Conservation (phyloP, 1,140 invertebrate species). For the Rhizoglyphus robini region DNA sequence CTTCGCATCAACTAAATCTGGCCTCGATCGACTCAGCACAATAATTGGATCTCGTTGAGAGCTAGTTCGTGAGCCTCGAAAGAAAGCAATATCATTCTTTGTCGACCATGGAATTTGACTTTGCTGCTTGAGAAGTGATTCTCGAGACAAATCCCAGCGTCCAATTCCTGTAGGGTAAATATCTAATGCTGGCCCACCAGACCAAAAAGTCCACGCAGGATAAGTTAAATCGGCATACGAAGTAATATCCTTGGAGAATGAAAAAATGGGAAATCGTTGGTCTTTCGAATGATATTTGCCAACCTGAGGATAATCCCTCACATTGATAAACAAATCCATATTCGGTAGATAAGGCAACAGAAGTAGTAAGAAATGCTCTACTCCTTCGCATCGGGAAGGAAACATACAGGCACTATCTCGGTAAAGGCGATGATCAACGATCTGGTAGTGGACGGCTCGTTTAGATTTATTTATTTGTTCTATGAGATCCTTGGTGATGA, state of each 20-base stretch:
- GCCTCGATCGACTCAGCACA: slow-evolving; percentile 56
- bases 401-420: slow-evolving; percentile 75
- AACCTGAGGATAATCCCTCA: slow-evolving; percentile 80
- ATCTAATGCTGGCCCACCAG: slow-evolving; percentile 85
- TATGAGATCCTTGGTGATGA: slow-evolving; percentile 51
- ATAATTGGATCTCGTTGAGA: slow-evolving; percentile 77
- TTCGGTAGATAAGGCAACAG: slow-evolving; percentile 55
- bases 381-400: slow-evolving; percentile 66
- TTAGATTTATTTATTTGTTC: slow-evolving; percentile 35
- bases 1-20: slow-evolving; percentile 70
- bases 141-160: slow-evolving; percentile 70
- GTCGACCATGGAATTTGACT: slow-evolving; percentile 49
- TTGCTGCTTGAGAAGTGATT: slow-evolving; percentile 46
- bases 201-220: slow-evolving; percentile 95
- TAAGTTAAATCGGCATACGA: slow-evolving; percentile 86
- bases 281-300: slow-evolving; percentile 41
- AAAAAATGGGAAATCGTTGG: slow-evolving; percentile 60
- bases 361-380: slow-evolving; percentile 66
- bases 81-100: slow-evolving; percentile 65
- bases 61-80: slow-evolving; percentile 82
- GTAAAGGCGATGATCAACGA: slow-evolving; percentile 63
- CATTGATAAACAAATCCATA: slow-evolving; percentile 76
- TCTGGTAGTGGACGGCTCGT: slow-evolving; percentile 68
- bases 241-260: slow-evolving; percentile 79
- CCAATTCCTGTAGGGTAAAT: slow-evolving; percentile 83